phyloP scores from a whole-genome alignment of 2,888 invertebrate genomes.

The Calameuta pallipes region DNA sequence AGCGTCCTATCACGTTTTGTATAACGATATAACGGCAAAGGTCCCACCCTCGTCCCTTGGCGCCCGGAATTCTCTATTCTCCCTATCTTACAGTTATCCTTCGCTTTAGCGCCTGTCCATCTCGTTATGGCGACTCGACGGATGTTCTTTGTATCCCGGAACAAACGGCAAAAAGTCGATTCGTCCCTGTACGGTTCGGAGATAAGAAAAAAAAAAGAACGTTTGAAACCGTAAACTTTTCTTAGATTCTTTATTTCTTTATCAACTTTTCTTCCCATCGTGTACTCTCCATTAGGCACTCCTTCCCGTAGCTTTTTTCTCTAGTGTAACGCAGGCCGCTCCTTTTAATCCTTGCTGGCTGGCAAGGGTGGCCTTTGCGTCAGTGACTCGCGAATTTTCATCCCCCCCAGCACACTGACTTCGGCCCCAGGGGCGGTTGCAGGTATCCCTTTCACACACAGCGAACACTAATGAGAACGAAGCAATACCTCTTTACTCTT shows the following conservation, averaged over 20 bases:
- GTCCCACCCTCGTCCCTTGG: background rate
- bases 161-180: background rate
- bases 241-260: background rate
- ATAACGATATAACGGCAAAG: background rate
- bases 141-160: background rate
- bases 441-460: background rate
- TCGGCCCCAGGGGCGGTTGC: background rate
- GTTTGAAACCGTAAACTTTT: background rate
- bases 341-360: constrained; percentile 1
- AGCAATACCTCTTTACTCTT: background rate
- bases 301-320: constrained; percentile 26
- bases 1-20: background rate
- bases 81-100: background rate
- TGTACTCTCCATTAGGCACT: background rate
- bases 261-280: background rate
- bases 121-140: background rate
- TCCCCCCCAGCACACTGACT: background rate
- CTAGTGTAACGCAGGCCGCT: background rate
- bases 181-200: background rate
- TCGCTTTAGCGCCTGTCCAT: background rate
- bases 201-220: background rate
- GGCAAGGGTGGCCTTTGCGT: constrained; percentile 19
- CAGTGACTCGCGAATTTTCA: constrained; percentile 28
- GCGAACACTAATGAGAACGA: background rate
- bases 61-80: background rate